Conservation (phyloP, 2,888 invertebrate genomes). For the Leuctra nigra region DNA sequence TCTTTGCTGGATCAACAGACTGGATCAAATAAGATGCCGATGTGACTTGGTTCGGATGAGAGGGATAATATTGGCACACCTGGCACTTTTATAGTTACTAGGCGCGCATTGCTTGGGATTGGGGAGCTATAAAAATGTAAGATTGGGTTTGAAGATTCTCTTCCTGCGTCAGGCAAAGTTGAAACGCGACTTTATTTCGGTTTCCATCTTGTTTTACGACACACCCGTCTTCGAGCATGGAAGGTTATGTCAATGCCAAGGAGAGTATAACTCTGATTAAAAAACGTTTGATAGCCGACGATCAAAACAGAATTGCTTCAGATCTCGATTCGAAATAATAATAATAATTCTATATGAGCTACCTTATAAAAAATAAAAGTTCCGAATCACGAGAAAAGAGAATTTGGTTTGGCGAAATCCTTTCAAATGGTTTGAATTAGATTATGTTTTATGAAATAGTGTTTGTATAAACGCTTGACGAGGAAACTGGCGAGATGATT, state of each 20-base stretch:
- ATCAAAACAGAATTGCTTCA: not conserved
- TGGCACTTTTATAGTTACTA: slow-evolving; percentile 5
- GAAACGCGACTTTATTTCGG: slow-evolving; percentile 11
- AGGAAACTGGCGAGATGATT: too few relatives aligned
- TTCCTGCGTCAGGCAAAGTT: not conserved
- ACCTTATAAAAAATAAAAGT: not conserved
- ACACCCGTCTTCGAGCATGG: not conserved
- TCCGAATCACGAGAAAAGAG: not conserved
- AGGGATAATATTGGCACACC: slow-evolving; percentile 1
- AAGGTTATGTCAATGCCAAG: slow-evolving; percentile 3
- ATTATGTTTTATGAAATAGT: not conserved
- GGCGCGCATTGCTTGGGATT: not conserved
- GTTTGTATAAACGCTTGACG: too few relatives aligned
- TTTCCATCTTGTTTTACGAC: slow-evolving; percentile 13
- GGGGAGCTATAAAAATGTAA: slow-evolving; percentile 8
- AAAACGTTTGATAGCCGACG: not conserved
- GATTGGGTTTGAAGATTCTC: not conserved
- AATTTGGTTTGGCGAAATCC: not conserved
- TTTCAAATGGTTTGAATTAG: not conserved
- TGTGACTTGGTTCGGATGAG: too few relatives aligned
- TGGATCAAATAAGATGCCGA: too few relatives aligned
- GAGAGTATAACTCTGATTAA: slow-evolving; percentile 8
- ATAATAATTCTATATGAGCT: not conserved
- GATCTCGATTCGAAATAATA: not conserved
- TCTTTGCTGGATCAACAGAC: too few relatives aligned